Percentiles rank a stretch among this genome's conserved stretches.
phyloP scores from a whole-genome alignment of 2,888 invertebrate genomes.

The Arctia plantaginis region DNA sequence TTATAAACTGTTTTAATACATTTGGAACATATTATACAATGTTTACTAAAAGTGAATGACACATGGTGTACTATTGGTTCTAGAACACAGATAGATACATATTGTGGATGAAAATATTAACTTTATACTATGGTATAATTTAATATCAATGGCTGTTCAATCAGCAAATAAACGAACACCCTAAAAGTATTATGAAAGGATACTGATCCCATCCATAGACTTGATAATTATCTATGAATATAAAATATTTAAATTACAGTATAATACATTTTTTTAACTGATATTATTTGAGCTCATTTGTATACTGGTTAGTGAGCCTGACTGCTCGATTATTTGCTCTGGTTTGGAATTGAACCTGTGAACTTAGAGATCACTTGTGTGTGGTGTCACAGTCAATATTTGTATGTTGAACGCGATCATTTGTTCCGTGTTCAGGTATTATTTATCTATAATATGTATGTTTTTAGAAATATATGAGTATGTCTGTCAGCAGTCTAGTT shows the following conservation, averaged over 20 bases:
- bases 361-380: neutral
- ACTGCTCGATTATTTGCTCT: neutral
- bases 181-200: no score
- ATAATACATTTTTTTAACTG: neutral
- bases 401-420: no score
- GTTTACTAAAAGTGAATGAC: neutral
- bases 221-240: neutral
- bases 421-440: no score
- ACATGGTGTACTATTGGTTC: no score
- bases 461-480: neutral
- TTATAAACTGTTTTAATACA: no score
- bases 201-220: no score
- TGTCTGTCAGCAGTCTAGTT: neutral
- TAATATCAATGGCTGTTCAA: no score
- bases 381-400: no score
- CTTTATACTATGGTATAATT: no score
- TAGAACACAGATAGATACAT: neutral
- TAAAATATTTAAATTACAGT: neutral
- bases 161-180: no score
- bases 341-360: no score
- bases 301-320: neutral
- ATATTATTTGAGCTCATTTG: neutral
- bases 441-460: neutral
- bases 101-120: no score
- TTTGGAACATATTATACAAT: neutral